Conservation (phyloP, 2,113 vertebrate genomes). For the Austrofundulus limnaeus region DNA sequence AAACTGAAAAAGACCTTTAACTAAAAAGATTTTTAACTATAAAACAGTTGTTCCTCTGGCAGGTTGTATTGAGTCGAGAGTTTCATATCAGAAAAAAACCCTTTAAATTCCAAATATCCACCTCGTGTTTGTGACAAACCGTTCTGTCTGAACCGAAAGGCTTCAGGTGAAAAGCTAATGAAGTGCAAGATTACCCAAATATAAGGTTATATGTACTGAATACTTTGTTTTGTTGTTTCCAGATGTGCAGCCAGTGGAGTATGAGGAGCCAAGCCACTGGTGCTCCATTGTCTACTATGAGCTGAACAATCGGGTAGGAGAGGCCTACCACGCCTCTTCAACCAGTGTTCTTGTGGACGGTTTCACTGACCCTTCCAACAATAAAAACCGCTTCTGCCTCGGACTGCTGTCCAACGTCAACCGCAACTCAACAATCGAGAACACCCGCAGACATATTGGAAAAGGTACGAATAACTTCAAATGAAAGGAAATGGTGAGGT, state of each 20-base stretch:
- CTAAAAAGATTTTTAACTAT: no score
- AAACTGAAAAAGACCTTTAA: no score
- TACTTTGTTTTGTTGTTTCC: neutral
- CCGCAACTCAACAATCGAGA: slow-evolving; percentile 96
- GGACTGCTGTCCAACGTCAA: slow-evolving; percentile 95
- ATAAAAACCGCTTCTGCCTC: slow-evolving; percentile 97
- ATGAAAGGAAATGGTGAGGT: no score
- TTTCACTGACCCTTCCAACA: slow-evolving; percentile 96
- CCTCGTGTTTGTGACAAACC: no score
- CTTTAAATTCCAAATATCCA: no score
- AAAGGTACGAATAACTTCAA: slow-evolving; percentile 81
- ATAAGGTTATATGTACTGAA: no score
- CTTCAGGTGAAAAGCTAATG: no score
- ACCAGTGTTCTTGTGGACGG: slow-evolving; percentile 96
- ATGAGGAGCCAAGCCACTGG: slow-evolving; percentile 96
- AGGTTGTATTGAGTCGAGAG: no score
- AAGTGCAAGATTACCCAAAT: no score
- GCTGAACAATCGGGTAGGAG: slow-evolving; percentile 93
- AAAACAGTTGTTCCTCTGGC: no score
- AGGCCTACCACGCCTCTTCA: slow-evolving; percentile 95
- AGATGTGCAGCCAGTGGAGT: slow-evolving; percentile 97
- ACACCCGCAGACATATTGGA: slow-evolving; percentile 93
- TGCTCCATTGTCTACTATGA: slow-evolving; percentile 99
- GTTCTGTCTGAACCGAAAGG: no score
- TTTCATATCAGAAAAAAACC: no score